These are phyloP conservation scores for Chaenocephalus aceratus DNA, from an alignment of 2,113 vertebrate species.

Conservation along the genomic window DNA sequence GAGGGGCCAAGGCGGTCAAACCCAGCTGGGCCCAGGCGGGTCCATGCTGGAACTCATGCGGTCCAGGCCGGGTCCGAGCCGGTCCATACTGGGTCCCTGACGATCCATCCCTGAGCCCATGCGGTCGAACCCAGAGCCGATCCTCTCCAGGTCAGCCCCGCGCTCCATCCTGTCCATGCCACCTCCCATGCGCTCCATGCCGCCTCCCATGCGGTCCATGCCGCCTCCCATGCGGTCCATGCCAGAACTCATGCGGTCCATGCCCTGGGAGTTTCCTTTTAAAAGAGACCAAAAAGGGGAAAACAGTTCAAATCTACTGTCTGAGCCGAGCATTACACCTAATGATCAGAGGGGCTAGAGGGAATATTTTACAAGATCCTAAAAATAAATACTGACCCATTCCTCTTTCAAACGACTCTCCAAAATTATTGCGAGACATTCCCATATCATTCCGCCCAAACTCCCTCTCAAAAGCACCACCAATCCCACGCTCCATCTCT, in stretches of 20 bases:
- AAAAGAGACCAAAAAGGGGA: background rate
- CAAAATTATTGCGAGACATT: constrained; percentile 90
- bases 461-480: constrained; percentile 89
- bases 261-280: constrained; percentile 83
- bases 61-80: constrained; percentile 90
- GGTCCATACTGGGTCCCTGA: constrained; percentile 91
- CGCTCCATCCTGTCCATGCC: constrained; percentile 92
- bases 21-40: constrained; percentile 88
- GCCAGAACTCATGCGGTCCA: constrained; percentile 90
- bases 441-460: constrained; percentile 91
- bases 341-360: background rate
- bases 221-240: constrained; percentile 89
- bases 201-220: constrained; percentile 88
- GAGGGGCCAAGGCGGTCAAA: constrained; percentile 89
- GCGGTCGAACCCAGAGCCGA: constrained; percentile 91
- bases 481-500: constrained; percentile 93
- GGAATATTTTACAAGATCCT: constrained; percentile 45
- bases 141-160: constrained; percentile 89
- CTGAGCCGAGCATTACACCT: background rate
- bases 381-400: constrained; percentile 84
- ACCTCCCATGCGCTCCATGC: constrained; percentile 89
- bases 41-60: constrained; percentile 92
- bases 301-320: background rate
- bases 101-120: constrained; percentile 92
- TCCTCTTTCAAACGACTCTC: constrained; percentile 91